These are phyloP conservation scores for Eolophus roseicapilla DNA, from an alignment of 2,113 vertebrate species.

Conservation along the genomic window DNA sequence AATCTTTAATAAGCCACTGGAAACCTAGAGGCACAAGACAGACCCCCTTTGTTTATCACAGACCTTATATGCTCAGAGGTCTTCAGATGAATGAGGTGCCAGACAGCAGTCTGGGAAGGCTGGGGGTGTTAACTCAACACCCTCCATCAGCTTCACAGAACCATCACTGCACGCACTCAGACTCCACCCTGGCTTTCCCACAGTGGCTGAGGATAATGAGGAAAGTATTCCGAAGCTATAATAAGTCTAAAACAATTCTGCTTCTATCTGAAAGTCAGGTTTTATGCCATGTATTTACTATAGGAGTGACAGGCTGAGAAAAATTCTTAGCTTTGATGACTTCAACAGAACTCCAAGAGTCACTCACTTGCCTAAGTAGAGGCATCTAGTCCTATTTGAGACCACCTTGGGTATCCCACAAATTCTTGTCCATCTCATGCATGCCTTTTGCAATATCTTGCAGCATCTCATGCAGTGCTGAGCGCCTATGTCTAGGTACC, in stretches of 20 bases:
- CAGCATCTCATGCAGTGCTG: background rate
- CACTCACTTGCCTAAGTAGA: background rate
- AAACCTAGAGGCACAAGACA: constrained; percentile 42
- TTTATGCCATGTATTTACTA: background rate
- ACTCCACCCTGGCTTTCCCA: background rate
- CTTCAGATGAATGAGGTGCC: constrained; percentile 62
- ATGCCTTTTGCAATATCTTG: background rate
- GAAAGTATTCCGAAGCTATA: background rate
- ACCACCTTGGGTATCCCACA: background rate
- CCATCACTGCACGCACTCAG: background rate
- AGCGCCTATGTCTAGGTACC: background rate
- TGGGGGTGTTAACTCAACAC: constrained; percentile 43
- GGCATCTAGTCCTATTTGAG: background rate
- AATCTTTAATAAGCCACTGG: constrained; percentile 54
- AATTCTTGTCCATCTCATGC: background rate
- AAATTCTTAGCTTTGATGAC: background rate
- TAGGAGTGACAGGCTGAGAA: background rate
- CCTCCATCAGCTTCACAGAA: constrained; percentile 18
- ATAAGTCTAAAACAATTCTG: background rate
- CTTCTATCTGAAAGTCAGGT: background rate
- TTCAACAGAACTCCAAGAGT: background rate
- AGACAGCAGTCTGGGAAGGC: constrained; percentile 39
- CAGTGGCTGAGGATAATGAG: background rate
- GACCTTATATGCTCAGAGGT: constrained; percentile 25
- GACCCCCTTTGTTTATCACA: constrained; percentile 49